Base-by-base conservation (phyloP, 2,888 invertebrate genomes). In the Tuberolachnus salignus region DNA sequence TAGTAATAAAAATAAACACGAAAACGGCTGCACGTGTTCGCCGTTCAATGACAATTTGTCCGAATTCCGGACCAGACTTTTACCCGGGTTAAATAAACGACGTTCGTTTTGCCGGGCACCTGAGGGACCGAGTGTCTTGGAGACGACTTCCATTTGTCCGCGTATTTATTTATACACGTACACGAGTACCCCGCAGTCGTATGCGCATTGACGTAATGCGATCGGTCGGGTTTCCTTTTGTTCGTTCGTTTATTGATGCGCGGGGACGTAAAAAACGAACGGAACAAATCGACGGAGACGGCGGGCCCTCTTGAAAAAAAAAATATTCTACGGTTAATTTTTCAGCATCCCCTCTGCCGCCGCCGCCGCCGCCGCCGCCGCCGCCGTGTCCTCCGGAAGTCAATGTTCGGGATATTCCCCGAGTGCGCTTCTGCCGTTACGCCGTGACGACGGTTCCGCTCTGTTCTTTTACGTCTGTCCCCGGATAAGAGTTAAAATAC, bases 21-120 rank as follows among this genome's bases (percentile, higher is more conserved):
- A 73, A 73, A 73, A 73, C 73, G 73, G 73, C 19, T 9, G 73
- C 73, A 63, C 73, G 73, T 73, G 73, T 72, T 6, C 42, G 34
- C n/a, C 69, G 53, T 57, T 57, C 44, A 21, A 21, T 44, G 44
- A 55, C 70, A 21, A 70, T 70, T 55, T 70, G 55, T 70, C 23
- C 55, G 70, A 42, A 53, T 69, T 34, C 34, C 67, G 26, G n/a
- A 0, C 14, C 23, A 23, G 26, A 23, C 67, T 53, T 42, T 53
- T 14, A 21, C 6, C 19, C 19, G 49, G 53, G 53, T 53, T 69
- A 53, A 69, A 49, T 49, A 26, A n/a, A n/a, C 34, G 53, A 34
- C 53, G 13, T 72, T 14, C 34, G 72, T 61, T 49, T 46, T n/a
- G 14, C 26, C 14, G n/a, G 26, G 1, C 23, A 19, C 61, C 73